phyloP scores from a whole-genome alignment of 2,888 invertebrate genomes.

The Lucinisca nassula region DNA sequence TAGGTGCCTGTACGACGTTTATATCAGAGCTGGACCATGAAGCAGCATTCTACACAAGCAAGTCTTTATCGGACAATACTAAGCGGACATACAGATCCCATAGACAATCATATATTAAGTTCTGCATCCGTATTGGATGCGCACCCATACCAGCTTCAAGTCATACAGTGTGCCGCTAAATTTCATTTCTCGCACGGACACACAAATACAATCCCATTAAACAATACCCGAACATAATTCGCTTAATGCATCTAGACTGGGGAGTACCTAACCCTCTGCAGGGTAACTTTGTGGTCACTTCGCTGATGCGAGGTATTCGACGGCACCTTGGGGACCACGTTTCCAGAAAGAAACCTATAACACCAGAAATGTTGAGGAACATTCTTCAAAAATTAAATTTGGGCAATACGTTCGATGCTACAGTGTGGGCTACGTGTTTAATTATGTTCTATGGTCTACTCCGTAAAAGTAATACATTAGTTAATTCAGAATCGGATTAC shows the following conservation, averaged over 20 bases:
- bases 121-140: neutral
- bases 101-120: neutral
- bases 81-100: neutral
- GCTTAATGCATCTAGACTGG: neutral
- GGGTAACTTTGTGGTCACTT: neutral
- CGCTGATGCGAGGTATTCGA: neutral
- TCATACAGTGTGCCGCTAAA: neutral
- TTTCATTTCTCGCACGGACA: neutral
- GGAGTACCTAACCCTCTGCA: neutral
- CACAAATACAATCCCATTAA: neutral
- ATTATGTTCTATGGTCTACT: neutral
- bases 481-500: neutral
- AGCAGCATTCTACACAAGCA: neutral
- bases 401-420: neutral
- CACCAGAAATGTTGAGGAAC: neutral
- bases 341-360: neutral
- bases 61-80: neutral
- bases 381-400: neutral
- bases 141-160: neutral
- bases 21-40: neutral
- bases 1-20: neutral
- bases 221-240: neutral
- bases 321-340: neutral
- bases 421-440: neutral
- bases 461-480: slow-evolving; percentile 25